Base-by-base conservation (phyloP, 2,888 invertebrate genomes). In the Schrankia costaestrigalis region DNA sequence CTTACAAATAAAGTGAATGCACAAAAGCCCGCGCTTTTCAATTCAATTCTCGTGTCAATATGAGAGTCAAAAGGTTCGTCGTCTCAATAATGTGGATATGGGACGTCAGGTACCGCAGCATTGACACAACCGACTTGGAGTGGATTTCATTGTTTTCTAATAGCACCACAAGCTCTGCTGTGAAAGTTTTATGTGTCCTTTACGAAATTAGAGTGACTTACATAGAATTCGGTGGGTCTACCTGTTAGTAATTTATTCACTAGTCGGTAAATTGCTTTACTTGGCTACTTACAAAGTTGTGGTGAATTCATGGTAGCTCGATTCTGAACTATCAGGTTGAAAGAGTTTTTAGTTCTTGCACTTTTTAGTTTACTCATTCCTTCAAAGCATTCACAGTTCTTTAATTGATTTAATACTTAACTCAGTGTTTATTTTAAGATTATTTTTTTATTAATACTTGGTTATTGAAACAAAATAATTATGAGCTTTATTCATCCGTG, bases 121-220 rank as follows among this genome's bases (percentile, higher is more conserved):
- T 21, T 19, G 9, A 11, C 11, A 17, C 7, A 3, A 12, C 11
- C 21, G 28, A 27, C 12, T 21, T 13, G 24, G 45, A 64, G 58
- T 54, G 56, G 55, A 56, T 58, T 65, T 63, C 56, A 66, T 65
- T 67, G 69, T 67, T 61, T 71, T 59, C 50, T 55, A 43, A 63
- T 56, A 35, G 26, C 34, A 42, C 47, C 44, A 45, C 47, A 51
- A 55, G 50, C 55, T 49, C 47, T 44, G 41, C 47, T 46, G 37
- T 33, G 41, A 46, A 47, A 44, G 36, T 50, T 52, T 49, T 30
- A 33, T 29, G 11, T 24, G 18, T 21, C 11, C 9, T 27, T n/a
- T 9, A 15, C 14, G 12, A 30, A 34, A 34, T 35, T 48, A 26
- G 18, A 19, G 14, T 24, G 13, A 34, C 30, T 35, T 37, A n/a